phyloP scores from a whole-genome alignment of 2,113 vertebrate genomes.

The Nothocercus julius region DNA sequence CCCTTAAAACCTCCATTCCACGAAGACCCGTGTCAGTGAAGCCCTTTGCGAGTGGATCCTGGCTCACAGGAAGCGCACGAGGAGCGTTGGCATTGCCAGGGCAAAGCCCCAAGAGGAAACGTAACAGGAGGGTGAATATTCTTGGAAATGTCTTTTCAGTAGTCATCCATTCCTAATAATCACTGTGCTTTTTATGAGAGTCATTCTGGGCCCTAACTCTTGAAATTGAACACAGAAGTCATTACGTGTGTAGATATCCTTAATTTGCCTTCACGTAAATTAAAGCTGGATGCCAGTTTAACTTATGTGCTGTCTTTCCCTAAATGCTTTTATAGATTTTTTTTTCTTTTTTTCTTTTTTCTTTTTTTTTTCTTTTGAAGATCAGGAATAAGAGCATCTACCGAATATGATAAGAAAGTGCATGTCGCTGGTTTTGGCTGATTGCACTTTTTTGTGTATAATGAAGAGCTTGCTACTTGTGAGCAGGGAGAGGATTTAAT shows the following conservation, averaged over 20 bases:
- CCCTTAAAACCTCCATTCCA: not conserved
- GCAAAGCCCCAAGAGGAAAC: not conserved
- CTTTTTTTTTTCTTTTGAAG: not conserved
- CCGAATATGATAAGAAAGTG: not conserved
- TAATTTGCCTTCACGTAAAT: constrained; percentile 41
- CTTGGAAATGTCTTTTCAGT: not conserved
- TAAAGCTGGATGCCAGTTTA: constrained; percentile 36
- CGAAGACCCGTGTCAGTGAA: not conserved
- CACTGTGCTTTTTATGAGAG: constrained; percentile 18
- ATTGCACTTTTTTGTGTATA: constrained; percentile 26
- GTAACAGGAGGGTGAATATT: not conserved
- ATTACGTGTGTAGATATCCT: constrained; percentile 12
- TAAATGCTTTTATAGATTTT: constrained; percentile 41
- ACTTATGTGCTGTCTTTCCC: not conserved
- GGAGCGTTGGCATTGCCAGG: rapidly evolving
- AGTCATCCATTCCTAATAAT: constrained; percentile 32
- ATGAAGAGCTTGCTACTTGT: constrained; percentile 47
- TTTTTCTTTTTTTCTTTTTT: not conserved
- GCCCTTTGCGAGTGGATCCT: not conserved
- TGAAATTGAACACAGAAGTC: constrained; percentile 6
- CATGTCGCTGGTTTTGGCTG: constrained; percentile 21
- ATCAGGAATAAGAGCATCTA: constrained; percentile 20
- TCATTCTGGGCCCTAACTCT: not conserved
- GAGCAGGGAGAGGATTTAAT: constrained; percentile 50
- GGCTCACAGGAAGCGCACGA: not conserved